Evolutionary conservation across 2,797 vertebrate genomes (phyloP), one percentile per base, ranked within the genome.

Genomic region (Erethizon dorsatum): DNA sequence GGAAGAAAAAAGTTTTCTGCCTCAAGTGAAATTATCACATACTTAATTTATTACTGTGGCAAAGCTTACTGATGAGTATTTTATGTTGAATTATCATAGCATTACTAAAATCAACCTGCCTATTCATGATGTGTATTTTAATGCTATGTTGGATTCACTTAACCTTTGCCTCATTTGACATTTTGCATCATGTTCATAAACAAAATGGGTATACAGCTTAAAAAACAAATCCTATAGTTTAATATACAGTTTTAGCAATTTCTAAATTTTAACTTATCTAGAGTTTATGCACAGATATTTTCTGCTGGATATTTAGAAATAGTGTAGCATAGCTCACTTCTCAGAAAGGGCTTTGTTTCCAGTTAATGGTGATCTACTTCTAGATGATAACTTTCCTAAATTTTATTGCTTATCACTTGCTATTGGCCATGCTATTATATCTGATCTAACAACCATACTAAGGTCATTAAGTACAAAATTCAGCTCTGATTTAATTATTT

Each of bases 381-480:
- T 89, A 61, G 91, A 8, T 84, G 18, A 4, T 87, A 65, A 92
- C 83, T 88, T 91, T 92, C 56, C 54, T 90, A 84, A 83, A 73
- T 94, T 88, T 73, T 65, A 83, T 78, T 54, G 6, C 9, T 77
- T 84, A n/a, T 71, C 22, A 47, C 18, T 85, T 61, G 33, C 20
- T 33, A 90, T 54, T 67, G 57, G 2, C 65, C 50, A 50, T 71
- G 26, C 13, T 78, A 65, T 52, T 78, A 41, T 37, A 33, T 69
- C 6, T 73, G 37, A 94, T 92, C 28, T 92, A 61, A 73, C 18
- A 92, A 52, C 24, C 15, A 73, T 17, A 9, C 3, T n/a, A 79
- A 80, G 18, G n/a, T 95, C 63, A 93, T 69, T 93, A 88, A 78
- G 65, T 65, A 78, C 9, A 92, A 71, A 73, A 20, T 77, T 63